Conservation (phyloP, 2,113 vertebrate species). For the Arvicanthis niloticus region DNA sequence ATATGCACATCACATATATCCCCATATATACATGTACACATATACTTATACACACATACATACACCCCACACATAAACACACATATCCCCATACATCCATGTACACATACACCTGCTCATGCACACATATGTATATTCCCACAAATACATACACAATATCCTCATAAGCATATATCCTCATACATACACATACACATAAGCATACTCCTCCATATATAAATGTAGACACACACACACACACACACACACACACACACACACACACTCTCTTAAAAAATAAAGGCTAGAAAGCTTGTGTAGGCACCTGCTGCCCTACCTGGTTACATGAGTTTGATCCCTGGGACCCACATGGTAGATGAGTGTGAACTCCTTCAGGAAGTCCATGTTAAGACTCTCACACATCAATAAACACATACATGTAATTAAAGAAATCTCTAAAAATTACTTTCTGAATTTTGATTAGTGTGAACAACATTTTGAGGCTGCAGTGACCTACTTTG, state of each 20-base stretch:
- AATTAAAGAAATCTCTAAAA: neutral
- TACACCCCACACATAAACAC: neutral
- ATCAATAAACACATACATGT: neutral
- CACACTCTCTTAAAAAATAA: too few relatives aligned
- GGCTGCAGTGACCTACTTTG: neutral
- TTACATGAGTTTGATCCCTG: neutral
- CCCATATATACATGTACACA: neutral
- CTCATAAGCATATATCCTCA: too few relatives aligned
- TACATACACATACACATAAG: neutral
- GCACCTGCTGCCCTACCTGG: neutral
- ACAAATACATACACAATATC: neutral
- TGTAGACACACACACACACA: neutral
- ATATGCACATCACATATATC: neutral
- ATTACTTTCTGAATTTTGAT: neutral
- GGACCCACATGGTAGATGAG: neutral
- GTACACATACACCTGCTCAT: neutral
- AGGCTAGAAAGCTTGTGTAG: neutral
- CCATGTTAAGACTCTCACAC: neutral
- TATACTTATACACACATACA: neutral
- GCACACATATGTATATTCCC: neutral
- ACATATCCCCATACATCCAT: neutral
- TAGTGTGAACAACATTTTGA: neutral
- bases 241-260: neutral
- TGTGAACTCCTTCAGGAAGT: neutral
- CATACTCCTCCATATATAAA: neutral